A percentile compares a stretch with the other conserved stretches of the same genome.
Evolutionary conservation across 2,888 invertebrate genomes (phyloP).

Genomic region (Barypeithes pellucidus): DNA sequence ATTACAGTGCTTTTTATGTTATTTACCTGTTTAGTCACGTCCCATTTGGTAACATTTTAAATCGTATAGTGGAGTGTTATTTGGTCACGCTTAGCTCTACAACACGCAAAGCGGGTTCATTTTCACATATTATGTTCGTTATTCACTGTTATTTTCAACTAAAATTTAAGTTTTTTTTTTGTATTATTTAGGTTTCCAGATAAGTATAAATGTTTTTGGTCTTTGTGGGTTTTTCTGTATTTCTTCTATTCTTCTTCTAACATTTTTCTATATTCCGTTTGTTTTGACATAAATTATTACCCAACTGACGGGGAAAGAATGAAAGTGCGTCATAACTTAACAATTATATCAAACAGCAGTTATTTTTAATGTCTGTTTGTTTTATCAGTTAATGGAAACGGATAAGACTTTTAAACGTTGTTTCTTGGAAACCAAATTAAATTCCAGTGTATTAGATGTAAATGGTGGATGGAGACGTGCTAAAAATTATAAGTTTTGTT

Average conservation of each 20-base stretch:
- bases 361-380: no score
- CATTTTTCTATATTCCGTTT: no score
- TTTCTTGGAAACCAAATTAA: no score
- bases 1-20: constrained; percentile 14
- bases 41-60: constrained; percentile 34
- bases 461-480: no score
- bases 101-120: constrained; percentile 26
- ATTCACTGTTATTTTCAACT: constrained; percentile 24
- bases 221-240: background rate
- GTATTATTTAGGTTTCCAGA: background rate
- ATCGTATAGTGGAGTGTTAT: constrained; percentile 24
- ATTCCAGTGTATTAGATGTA: no score
- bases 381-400: no score
- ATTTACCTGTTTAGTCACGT: constrained; percentile 31
- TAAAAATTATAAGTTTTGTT: no score
- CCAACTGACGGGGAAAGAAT: no score
- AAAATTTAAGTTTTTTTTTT: constrained; percentile 6
- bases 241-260: background rate
- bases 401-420: no score
- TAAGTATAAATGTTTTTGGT: background rate
- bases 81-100: constrained; percentile 28
- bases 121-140: constrained; percentile 29
- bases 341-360: no score
- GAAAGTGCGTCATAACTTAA: no score
- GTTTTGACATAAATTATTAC: no score